Conservation (phyloP, 2,113 vertebrate genomes). For the Lophotis ruficrista region DNA sequence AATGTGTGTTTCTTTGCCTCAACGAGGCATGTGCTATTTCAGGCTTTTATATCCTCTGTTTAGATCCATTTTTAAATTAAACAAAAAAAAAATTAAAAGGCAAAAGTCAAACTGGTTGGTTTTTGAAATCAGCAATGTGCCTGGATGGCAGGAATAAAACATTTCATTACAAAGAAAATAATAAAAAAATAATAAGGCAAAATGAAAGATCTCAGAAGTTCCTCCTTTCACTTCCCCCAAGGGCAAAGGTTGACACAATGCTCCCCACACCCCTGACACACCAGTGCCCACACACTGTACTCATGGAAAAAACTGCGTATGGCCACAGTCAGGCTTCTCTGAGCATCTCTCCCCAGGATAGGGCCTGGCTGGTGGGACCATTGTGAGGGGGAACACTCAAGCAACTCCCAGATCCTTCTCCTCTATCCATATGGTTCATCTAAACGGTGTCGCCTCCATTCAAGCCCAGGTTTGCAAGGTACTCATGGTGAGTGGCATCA, state of each 20-base stretch:
- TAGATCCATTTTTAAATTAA: not conserved
- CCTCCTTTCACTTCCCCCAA: not conserved
- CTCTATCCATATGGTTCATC: not conserved
- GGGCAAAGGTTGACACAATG: not conserved
- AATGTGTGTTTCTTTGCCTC: not conserved
- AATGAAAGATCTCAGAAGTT: not conserved
- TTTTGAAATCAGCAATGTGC: not conserved
- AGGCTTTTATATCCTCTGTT: not conserved
- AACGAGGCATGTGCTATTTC: accelerated
- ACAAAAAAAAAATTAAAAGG: not conserved
- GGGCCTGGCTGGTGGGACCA: not conserved
- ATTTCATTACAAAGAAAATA: not conserved
- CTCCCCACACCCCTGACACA: not conserved
- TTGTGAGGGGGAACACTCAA: accelerated
- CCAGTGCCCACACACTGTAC: accelerated
- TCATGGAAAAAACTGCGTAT: not conserved
- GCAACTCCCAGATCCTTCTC: not conserved
- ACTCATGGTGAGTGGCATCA: accelerated
- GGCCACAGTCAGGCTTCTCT: not conserved
- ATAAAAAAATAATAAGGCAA: not conserved
- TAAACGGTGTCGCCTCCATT: not conserved
- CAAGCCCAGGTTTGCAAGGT: not conserved
- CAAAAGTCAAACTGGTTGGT: not conserved
- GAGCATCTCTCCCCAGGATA: not conserved
- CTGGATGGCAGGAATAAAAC: not conserved